Percentiles rank a stretch among this genome's conserved stretches.
phyloP scores from a whole-genome alignment of 2,888 invertebrate species.

The Epistrophe grossulariae region DNA sequence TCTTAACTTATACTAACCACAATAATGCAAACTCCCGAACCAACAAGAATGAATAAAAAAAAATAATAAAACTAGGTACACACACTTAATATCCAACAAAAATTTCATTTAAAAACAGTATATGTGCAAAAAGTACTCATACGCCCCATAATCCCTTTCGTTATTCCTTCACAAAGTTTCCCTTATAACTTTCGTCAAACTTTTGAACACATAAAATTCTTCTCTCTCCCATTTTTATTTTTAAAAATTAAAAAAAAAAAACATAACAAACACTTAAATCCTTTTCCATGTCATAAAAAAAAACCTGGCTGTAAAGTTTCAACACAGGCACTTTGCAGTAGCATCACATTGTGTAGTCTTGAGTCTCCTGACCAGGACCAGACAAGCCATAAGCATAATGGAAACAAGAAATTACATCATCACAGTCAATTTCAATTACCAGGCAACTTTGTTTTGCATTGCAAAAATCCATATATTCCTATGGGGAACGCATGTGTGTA shows the following conservation, averaged over 20 bases:
- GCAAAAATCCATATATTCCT: constrained; percentile 56
- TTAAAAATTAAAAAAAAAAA: constrained; percentile 8
- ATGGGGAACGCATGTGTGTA: constrained; percentile 6
- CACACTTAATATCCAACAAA: not conserved
- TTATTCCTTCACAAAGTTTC: constrained; percentile 34
- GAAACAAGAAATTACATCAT: constrained; percentile 74
- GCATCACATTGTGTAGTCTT: constrained; percentile 22
- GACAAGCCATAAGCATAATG: constrained; percentile 22
- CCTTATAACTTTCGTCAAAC: constrained; percentile 30
- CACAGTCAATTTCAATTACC: constrained; percentile 75
- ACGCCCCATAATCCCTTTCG: constrained; percentile 48
- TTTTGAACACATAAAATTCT: constrained; percentile 5
- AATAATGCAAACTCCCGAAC: not conserved
- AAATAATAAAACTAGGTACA: not conserved
- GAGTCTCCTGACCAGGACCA: constrained; percentile 10
- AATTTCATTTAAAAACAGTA: constrained; percentile 11
- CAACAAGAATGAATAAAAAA: not conserved
- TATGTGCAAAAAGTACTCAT: constrained; percentile 9
- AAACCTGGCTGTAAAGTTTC: constrained; percentile 50
- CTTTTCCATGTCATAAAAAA: constrained; percentile 48
- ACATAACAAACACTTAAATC: constrained; percentile 56
- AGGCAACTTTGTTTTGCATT: constrained; percentile 67
- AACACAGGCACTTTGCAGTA: constrained; percentile 20
- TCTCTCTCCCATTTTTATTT: not conserved
- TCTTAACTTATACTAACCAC: not conserved